These are phyloP conservation scores for Crematogaster levior DNA, from an alignment of 2,888 invertebrate genomes.

Conservation along the genomic window DNA sequence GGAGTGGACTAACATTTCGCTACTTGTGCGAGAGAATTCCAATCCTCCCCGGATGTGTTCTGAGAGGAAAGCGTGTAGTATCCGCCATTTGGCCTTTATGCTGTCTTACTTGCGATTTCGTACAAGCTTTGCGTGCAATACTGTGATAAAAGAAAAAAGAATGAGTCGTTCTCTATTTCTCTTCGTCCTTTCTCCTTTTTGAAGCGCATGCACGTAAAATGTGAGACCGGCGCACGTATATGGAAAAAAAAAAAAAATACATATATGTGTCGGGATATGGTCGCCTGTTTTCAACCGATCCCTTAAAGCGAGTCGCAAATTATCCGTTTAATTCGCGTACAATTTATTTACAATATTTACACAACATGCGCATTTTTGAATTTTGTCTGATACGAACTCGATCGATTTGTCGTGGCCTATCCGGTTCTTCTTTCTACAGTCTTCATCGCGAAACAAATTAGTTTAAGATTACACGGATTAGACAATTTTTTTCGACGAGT, in stretches of 20 bases:
- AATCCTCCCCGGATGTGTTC: conserved; percentile 63
- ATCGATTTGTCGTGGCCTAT: conserved; percentile 17
- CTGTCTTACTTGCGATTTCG: conserved; percentile 83
- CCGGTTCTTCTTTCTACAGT: neutral
- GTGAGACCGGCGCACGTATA: conserved; percentile 17
- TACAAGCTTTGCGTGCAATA: conserved; percentile 82
- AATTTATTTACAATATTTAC: neutral
- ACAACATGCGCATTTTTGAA: neutral
- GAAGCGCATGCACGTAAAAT: conserved; percentile 37
- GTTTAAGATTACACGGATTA: neutral
- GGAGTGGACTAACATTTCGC: conserved; percentile 54
- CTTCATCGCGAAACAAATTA: neutral
- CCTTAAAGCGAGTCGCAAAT: conserved; percentile 25
- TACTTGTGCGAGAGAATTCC: conserved; percentile 65
- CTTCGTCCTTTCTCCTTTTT: conserved; percentile 71
- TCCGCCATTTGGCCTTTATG: conserved; percentile 82
- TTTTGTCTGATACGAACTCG: neutral
- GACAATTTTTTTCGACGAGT: neutral
- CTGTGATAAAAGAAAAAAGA: conserved; percentile 79
- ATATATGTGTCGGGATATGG: conserved; percentile 5
- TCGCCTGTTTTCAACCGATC: conserved; percentile 42
- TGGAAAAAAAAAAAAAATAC: neutral
- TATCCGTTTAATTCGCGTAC: neutral
- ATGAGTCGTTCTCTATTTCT: conserved; percentile 82
- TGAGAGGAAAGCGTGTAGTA: conserved; percentile 71